Evolutionary conservation across 2,888 invertebrate species (phyloP), one percentile per base, ranked within the genome.

Genomic region (Incurvaria masculella): DNA sequence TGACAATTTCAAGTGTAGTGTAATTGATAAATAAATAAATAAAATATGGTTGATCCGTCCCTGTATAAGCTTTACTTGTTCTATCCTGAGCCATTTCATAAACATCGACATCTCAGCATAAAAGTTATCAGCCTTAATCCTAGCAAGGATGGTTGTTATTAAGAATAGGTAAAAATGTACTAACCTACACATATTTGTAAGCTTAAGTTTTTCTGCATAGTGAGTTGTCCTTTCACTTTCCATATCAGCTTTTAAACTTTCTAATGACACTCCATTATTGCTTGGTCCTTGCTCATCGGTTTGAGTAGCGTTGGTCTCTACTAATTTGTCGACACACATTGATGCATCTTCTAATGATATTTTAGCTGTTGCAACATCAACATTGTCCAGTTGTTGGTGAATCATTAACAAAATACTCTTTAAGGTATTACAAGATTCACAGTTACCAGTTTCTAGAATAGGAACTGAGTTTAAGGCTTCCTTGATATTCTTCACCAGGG

Each of bases 131-230:
- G n/a, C n/a, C n/a, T n/a, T n/a, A n/a, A n/a, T n/a, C n/a, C n/a
- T n/a, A n/a, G n/a, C n/a, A n/a, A n/a, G n/a, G n/a, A n/a, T n/a
- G n/a, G n/a, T n/a, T n/a, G n/a, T n/a, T n/a, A n/a, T n/a, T n/a
- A n/a, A n/a, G n/a, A n/a, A n/a, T n/a, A n/a, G n/a, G n/a, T n/a
- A n/a, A n/a, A n/a, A 23, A 10, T 23, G 39, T 53, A 64, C 68
- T 65, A 50, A 70, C 70, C 58, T 64, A 42, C 72, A 62, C 4
- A 68, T 56, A n/a, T 56, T 57, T 8, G 59, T 55, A 46, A 70
- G 63, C 51, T 64, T 66, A 21, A 49, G 64, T 45, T 65, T 75
- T 46, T 66, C 72, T 42, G 68, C 75, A 44, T 69, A 62, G 42
- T 73, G 70, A 21, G 57, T 55, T 47, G 61, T 53, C 23, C 64